A percentile compares a stretch with the other conserved stretches of the same genome.
phyloP scores from a whole-genome alignment of 2,888 invertebrate genomes.

The Sericinus montela region DNA sequence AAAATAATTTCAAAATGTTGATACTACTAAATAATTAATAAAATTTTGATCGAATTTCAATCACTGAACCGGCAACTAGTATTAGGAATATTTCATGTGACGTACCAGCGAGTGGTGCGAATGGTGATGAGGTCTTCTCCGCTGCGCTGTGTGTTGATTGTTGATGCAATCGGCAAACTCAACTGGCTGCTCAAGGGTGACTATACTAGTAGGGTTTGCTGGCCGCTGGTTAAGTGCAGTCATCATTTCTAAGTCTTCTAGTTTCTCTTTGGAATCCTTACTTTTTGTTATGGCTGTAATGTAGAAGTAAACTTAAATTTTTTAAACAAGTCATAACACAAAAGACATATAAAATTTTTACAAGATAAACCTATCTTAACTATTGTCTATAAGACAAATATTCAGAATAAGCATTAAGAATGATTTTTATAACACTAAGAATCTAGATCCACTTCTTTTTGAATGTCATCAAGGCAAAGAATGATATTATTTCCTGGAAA shows the following conservation, averaged over 20 bases:
- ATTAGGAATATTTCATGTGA: conserved; percentile 3
- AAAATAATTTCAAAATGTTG: too few species aligned
- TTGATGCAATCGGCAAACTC: conserved; percentile 81
- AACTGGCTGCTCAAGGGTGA: conserved; percentile 65
- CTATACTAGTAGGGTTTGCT: conserved; percentile 64
- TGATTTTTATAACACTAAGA: too few species aligned
- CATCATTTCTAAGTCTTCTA: conserved; percentile 77
- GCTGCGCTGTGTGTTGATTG: conserved; percentile 77
- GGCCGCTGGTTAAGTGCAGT: conserved; percentile 60
- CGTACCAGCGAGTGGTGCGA: conserved; percentile 61
- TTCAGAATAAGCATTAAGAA: too few species aligned
- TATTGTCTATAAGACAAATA: not conserved
- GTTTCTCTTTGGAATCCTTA: conserved; percentile 80
- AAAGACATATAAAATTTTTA: too few species aligned
- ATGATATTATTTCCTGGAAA: too few species aligned
- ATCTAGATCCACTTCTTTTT: too few species aligned
- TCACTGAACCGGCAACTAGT: too few species aligned
- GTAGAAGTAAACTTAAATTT: not conserved
- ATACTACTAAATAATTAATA: too few species aligned
- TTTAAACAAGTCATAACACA: not conserved
- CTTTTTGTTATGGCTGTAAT: conserved; percentile 79
- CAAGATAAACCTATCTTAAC: not conserved
- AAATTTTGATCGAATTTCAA: too few species aligned
- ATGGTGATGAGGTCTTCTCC: conserved; percentile 59
- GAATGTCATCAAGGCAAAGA: too few species aligned